Base-by-base conservation (phyloP, 2,888 invertebrate genomes). In the Polydrusus cervinus region DNA sequence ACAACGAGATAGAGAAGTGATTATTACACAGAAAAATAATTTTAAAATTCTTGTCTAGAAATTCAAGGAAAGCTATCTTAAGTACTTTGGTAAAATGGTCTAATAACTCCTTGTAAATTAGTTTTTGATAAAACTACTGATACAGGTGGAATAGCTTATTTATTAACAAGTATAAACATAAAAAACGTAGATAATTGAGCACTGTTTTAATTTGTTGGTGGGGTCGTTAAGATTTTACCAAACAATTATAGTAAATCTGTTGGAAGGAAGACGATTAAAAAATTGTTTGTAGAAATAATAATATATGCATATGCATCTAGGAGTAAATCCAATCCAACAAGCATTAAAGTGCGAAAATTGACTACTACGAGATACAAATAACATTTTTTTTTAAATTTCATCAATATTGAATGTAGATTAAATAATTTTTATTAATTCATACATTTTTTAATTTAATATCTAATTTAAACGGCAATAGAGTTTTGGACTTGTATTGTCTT, bases 1-100 rank as follows among this genome's bases (percentile, higher is more conserved):
- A 64, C 18, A 40, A 64, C 18, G 20, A 64, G 64, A 71, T 25
- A 64, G 62, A 53, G 64, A 71, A 53, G 34, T 34, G 20, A 20
- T 20, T 38, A 64, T 64, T 45, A n/a, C 49, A 20, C 18, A 30
- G 71, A 64, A 64, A 64, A 64, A 64, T 53, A 14, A 53, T 62
- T 40, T 71, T 6, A 18, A 49, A 61, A 61, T 70, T 14, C 30
- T 14, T 40, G 47, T 60, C 18, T 38, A 10, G 43, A 34, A 55
- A 64, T 70, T 49, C 60, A 16, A 25, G 34, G 55, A 45, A 61
- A 14, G 2, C 18, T 38, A 70, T 61, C 34, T 70, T 70, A 61
- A 70, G 45, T 38, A 25, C 38, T 61, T 61, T 51, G 13, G 18
- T 53, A 20, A 30, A 53, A 30, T 53, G 51, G 11, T 11, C 10